Conservation (phyloP, 1,140 invertebrate genomes). For the Bombyx mandarina region DNA sequence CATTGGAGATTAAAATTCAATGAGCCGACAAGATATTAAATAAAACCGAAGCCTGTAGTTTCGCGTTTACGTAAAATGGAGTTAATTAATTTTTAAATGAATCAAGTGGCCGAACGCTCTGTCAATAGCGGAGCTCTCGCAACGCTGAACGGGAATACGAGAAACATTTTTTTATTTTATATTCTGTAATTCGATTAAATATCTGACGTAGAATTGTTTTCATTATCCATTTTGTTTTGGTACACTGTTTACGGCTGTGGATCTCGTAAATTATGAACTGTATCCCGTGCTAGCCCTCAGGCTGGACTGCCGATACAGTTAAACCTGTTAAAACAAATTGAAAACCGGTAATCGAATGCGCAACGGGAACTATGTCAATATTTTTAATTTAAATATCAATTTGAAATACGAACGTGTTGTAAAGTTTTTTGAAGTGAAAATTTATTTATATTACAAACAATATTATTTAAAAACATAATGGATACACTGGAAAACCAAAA, state of each 20-base stretch:
- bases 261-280: conserved; percentile 65
- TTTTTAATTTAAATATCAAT: conserved; percentile 62
- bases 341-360: conserved; percentile 66
- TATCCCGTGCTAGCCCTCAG: conserved; percentile 55
- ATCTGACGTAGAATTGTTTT: conserved; percentile 62
- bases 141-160: conserved; percentile 23
- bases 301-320: conserved; percentile 40
- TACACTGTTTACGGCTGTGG: conserved; percentile 58
- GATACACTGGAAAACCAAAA: conserved; percentile 39
- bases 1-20: conserved; percentile 51
- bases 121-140: conserved; percentile 15
- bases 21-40: conserved; percentile 39
- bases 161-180: conserved; percentile 29
- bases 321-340: conserved; percentile 58
- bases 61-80: conserved; percentile 16
- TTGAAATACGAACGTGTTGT: not conserved
- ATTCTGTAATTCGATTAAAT: conserved; percentile 55
- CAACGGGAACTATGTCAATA: conserved; percentile 64
- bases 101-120: conserved; percentile 13
- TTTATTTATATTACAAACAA: conserved; percentile 33
- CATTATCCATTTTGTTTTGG: conserved; percentile 60
- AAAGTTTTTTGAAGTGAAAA: not conserved
- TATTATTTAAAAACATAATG: conserved; percentile 25
- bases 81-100: conserved; percentile 22
- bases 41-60: conserved; percentile 26